Evolutionary conservation across 1,140 invertebrate species (phyloP), one percentile per base, ranked within the genome.

Genomic region (Microplitis demolitor): DNA sequence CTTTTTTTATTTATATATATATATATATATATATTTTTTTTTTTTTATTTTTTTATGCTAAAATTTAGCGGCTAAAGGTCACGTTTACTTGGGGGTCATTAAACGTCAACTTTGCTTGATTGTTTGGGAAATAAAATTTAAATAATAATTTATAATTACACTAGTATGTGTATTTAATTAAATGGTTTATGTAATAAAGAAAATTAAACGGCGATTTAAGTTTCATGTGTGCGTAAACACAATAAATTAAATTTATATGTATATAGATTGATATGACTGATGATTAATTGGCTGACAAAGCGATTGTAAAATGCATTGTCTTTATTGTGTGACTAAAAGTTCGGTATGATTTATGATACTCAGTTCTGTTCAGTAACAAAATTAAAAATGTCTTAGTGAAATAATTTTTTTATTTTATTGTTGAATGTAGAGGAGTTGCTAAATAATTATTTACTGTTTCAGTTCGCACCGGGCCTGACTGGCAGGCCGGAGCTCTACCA

Each of bases 401-500:
- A 24, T 24, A 1, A 24, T 24, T 24, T 24, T 24, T 24, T 24
- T 24, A 24, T 24, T 24, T 24, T 1, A 24, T 24, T 24, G 24
- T 24, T 24, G 24, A 24, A 24, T 24, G 24, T 24, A 24, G 0
- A 24, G 2, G 24, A 24, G 24, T 24, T 24, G 5, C 5, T 45
- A 45, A 45, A 9, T 9, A 45, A 9, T 9, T 34, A 14, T 6
- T 24, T 3, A 37, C 37, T 50, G 11, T 74, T 79, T 4, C 74
- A 87, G 86, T 87, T 87, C 78, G 83, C 86, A 13, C 86, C 87
- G 74, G 84, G 85, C 79, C 84, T 87, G 60, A 85, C 85, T 14
- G 82, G 86, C 74, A 80, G 86, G 78, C 86, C 86, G 4, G 86
- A 87, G 70, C 77, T 94, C 81, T 93, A 93, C 83, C 91, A 93